phyloP scores from a whole-genome alignment of 2,888 invertebrate species.

The Lasioglossum calceatum region DNA sequence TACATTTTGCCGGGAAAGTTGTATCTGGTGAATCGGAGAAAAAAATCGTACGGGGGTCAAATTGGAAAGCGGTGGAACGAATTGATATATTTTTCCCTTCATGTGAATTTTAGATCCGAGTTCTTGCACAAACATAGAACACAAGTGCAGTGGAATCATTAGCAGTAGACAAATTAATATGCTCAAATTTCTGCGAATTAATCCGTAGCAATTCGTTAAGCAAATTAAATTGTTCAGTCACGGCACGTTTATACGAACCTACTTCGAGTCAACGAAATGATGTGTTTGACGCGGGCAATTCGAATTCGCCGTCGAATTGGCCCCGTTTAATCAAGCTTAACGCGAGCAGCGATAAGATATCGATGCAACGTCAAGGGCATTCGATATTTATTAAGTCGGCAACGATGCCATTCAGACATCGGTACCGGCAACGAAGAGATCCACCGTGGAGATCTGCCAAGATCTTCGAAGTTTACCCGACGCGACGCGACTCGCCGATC shows the following conservation, averaged over 20 bases:
- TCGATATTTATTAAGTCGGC: constrained; percentile 35
- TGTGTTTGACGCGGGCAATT: not conserved
- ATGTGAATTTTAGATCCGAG: too few relatives aligned
- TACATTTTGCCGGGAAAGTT: constrained; percentile 23
- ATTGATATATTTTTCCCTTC: not conserved
- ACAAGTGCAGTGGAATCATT: not conserved
- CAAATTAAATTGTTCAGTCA: not conserved
- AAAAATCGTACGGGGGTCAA: constrained; percentile 22
- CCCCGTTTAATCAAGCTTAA: not conserved
- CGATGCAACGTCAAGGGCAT: constrained; percentile 7
- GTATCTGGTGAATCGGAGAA: constrained; percentile 12
- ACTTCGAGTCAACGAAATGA: not conserved
- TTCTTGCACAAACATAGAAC: not conserved
- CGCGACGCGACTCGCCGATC: constrained; percentile 30
- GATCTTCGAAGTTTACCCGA: constrained; percentile 28
- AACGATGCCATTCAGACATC: constrained; percentile 23
- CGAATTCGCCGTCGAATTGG: not conserved
- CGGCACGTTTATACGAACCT: not conserved
- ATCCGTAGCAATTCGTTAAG: not conserved
- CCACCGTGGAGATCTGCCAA: constrained; percentile 49
- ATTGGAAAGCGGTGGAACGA: too few relatives aligned
- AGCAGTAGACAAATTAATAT: not conserved
- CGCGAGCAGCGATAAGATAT: constrained; percentile 5
- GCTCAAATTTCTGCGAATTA: not conserved
- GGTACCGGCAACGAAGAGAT: not conserved